These are phyloP conservation scores for Scyliorhinus canicula DNA, from an alignment of 2,797 vertebrate species.

Conservation along the genomic window DNA sequence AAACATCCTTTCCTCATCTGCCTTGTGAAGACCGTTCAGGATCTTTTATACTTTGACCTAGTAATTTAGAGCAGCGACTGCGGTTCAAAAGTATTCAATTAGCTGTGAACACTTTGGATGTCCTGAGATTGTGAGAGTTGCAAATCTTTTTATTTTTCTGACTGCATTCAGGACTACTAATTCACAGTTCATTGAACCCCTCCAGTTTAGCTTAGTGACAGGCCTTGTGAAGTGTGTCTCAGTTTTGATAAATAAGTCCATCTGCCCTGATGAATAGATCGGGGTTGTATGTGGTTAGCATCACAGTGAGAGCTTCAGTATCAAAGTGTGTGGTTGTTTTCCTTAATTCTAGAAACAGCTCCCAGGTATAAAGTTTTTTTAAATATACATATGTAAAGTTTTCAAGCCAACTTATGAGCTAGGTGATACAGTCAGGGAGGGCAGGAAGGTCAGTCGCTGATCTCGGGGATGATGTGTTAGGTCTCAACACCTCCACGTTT, in stretches of 20 bases:
- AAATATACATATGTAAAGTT: too few relatives aligned
- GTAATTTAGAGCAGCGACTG: not conserved
- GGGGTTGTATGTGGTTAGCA: not conserved
- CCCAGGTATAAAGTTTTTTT: not conserved
- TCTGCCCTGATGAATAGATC: not conserved
- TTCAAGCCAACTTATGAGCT: not conserved
- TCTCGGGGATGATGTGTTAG: not conserved
- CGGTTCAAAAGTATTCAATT: not conserved
- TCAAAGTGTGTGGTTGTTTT: not conserved
- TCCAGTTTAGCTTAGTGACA: not conserved
- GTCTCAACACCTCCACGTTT: not conserved
- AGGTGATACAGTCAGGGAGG: not conserved
- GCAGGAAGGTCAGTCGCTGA: not conserved
- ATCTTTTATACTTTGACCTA: too few relatives aligned
- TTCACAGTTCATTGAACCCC: not conserved
- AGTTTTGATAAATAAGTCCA: not conserved
- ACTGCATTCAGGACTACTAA: not conserved
- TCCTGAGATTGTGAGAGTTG: not conserved
- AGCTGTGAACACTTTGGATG: not conserved
- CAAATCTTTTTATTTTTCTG: not conserved
- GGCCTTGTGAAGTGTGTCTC: not conserved
- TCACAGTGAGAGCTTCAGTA: not conserved
- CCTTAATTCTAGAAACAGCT: not conserved
- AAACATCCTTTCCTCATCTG: too few relatives aligned
- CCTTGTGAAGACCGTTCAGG: too few relatives aligned